These are phyloP conservation scores for Diabrotica balteata DNA, from an alignment of 2,888 invertebrate genomes.

Conservation along the genomic window DNA sequence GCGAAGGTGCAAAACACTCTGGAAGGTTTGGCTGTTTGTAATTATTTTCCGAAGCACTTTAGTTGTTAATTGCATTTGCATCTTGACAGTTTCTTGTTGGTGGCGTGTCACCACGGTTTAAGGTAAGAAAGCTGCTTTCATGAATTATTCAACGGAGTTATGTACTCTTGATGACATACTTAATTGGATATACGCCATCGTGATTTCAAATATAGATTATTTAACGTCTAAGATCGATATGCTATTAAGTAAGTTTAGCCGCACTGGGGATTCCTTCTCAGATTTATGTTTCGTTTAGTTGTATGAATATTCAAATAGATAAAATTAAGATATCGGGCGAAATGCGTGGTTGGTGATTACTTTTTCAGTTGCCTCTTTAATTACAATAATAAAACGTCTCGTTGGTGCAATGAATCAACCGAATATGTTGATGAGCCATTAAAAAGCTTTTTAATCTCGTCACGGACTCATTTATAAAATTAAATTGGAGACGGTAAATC, in stretches of 20 bases:
- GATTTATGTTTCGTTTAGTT: constrained; percentile 36
- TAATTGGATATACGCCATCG: constrained; percentile 59
- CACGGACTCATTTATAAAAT: background rate
- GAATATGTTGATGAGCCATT: constrained; percentile 2
- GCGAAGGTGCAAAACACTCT: constrained; percentile 18
- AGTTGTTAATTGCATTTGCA: constrained; percentile 62
- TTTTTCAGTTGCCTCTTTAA: constrained; percentile 12
- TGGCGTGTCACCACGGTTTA: constrained; percentile 60
- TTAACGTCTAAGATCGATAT: constrained; percentile 56
- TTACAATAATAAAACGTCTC: constrained; percentile 15
- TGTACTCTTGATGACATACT: constrained; percentile 56
- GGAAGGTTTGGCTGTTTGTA: constrained; percentile 50
- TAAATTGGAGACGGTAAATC: no score
- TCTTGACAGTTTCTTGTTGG: constrained; percentile 61
- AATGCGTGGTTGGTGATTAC: constrained; percentile 24
- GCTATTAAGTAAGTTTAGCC: constrained; percentile 44
- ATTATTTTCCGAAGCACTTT: constrained; percentile 60
- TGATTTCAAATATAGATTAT: constrained; percentile 60
- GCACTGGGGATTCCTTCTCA: constrained; percentile 26
- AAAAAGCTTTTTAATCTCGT: constrained; percentile 7
- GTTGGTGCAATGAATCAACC: constrained; percentile 1
- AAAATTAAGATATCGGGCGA: constrained; percentile 31
- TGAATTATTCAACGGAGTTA: constrained; percentile 58
- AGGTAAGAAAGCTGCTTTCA: constrained; percentile 60
- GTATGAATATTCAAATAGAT: constrained; percentile 35